phyloP scores from a whole-genome alignment of 2,888 invertebrate genomes.

The Steinernema hermaphroditum region DNA sequence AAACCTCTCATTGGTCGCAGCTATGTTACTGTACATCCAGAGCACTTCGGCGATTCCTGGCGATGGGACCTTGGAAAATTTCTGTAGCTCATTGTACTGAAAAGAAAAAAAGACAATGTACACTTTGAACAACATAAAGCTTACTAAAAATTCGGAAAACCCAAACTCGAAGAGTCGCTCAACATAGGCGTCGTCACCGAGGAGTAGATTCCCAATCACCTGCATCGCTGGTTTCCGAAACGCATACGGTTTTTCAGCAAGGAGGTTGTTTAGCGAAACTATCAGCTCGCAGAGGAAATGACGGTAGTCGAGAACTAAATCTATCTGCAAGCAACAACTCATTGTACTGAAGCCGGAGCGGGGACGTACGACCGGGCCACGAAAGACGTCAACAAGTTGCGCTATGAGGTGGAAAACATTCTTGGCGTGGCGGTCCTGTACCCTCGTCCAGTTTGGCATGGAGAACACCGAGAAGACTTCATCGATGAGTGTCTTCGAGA shows the following conservation, averaged over 20 bases:
- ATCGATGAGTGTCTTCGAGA: neutral
- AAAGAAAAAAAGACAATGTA: neutral
- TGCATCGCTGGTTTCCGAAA: neutral
- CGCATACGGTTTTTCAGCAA: neutral
- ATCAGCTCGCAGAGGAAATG: neutral
- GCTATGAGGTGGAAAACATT: neutral
- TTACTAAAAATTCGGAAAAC: neutral
- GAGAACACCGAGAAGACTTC: neutral
- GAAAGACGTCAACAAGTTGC: conserved; percentile 5
- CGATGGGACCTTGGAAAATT: neutral
- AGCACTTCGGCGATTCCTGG: neutral
- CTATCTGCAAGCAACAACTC: neutral
- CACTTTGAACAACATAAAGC: neutral
- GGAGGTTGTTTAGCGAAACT: neutral
- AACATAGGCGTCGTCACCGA: neutral
- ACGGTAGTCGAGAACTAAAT: neutral
- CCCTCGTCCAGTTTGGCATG: neutral
- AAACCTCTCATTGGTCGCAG: neutral
- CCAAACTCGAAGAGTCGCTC: neutral
- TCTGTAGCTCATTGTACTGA: neutral
- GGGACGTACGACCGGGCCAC: neutral
- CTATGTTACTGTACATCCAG: conserved; percentile 15
- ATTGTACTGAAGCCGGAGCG: neutral
- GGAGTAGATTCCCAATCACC: neutral
- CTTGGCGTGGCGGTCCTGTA: neutral